Percentiles rank a stretch among this genome's conserved stretches.
phyloP scores from a whole-genome alignment of 2,888 invertebrate genomes.

The Folsomia candida region DNA sequence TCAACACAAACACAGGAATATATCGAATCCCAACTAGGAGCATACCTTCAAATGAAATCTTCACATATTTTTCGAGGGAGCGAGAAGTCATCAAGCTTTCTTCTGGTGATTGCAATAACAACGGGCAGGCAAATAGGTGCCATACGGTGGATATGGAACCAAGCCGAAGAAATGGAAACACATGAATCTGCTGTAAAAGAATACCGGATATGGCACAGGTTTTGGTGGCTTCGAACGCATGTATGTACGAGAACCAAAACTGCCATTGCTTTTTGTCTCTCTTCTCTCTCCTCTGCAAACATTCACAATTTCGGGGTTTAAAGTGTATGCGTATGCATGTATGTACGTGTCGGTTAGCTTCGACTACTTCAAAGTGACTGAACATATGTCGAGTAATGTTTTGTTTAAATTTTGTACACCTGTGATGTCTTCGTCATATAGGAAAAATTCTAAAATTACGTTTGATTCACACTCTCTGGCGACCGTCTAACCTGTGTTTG shows the following conservation, averaged over 20 bases:
- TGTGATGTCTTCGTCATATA: not conserved
- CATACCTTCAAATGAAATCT: too few species aligned
- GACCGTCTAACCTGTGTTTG: too few species aligned
- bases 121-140: not conserved
- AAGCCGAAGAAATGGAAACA: not conserved
- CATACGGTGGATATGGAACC: not conserved
- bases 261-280: too few species aligned
- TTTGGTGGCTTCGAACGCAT: not conserved
- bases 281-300: not conserved
- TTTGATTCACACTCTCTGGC: not conserved
- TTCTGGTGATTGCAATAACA: not conserved
- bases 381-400: not conserved
- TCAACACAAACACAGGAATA: too few species aligned
- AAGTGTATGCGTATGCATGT: not conserved
- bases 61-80: too few species aligned
- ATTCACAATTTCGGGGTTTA: not conserved
- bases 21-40: too few species aligned
- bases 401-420: not conserved
- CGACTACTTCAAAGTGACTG: not conserved
- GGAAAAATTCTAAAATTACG: not conserved
- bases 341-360: not conserved
- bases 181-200: not conserved
- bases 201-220: slow-evolving; percentile 4
- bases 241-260: not conserved
- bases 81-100: not conserved